These are phyloP conservation scores for Hemibagrus wyckioides DNA, from an alignment of 2,113 vertebrate species.

Conservation along the genomic window DNA sequence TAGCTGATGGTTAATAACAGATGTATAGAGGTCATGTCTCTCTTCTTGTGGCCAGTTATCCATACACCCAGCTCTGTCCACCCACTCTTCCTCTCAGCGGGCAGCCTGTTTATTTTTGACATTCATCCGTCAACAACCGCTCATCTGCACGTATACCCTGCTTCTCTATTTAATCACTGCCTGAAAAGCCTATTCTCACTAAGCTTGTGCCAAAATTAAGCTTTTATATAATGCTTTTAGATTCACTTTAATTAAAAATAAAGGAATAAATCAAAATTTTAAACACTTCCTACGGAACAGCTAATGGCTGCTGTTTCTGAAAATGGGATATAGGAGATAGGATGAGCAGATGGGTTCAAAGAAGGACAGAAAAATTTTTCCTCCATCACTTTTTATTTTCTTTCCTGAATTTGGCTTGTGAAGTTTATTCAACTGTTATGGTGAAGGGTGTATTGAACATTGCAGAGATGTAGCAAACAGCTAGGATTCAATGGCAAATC, in stretches of 20 bases:
- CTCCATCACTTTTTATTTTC: neutral
- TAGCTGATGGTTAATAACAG: slow-evolving; percentile 13
- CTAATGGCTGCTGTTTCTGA: neutral
- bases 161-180: slow-evolving; percentile 36
- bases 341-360: slow-evolving; percentile 6
- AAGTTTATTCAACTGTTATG: neutral
- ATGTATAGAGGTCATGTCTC: slow-evolving; percentile 20
- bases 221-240: slow-evolving; percentile 53
- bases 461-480: neutral
- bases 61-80: neutral
- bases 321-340: slow-evolving; percentile 5
- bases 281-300: slow-evolving; percentile 27
- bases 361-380: neutral
- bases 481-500: neutral
- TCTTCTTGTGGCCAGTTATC: slow-evolving; percentile 5
- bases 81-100: neutral
- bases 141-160: slow-evolving; percentile 26
- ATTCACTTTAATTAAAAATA: slow-evolving; percentile 55
- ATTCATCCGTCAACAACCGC: slow-evolving; percentile 32
- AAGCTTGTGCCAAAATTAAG: slow-evolving; percentile 48
- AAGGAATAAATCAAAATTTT: slow-evolving; percentile 45
- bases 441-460: neutral
- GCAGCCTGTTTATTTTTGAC: slow-evolving; percentile 33
- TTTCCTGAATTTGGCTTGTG: neutral
- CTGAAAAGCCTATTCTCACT: slow-evolving; percentile 28